A percentile compares a stretch with the other conserved stretches of the same genome.
phyloP scores from a whole-genome alignment of 2,797 vertebrate genomes.

The Acanthopagrus latus region DNA sequence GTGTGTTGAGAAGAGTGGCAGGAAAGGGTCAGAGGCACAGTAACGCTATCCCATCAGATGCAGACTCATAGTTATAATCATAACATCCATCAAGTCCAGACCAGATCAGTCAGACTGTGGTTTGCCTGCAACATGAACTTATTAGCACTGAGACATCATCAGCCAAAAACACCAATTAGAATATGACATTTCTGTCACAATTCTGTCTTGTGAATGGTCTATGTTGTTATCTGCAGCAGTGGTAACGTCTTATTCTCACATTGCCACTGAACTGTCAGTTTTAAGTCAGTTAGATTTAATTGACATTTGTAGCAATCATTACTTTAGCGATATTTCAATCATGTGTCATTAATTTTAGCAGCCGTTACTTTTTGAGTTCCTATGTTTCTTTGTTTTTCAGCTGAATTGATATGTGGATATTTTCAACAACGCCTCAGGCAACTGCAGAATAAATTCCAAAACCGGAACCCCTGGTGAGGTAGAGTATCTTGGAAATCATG shows the following conservation, averaged over 20 bases:
- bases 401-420: background rate
- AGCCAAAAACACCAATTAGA: background rate
- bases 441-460: background rate
- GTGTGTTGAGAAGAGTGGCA: constrained; percentile 11
- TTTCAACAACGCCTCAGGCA: background rate
- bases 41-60: constrained; percentile 30
- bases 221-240: background rate
- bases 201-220: background rate
- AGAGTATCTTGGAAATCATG: background rate
- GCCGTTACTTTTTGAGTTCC: too few relatives aligned
- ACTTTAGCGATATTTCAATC: too few relatives aligned
- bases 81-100: constrained; percentile 30
- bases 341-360: too few relatives aligned
- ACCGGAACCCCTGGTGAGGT: background rate
- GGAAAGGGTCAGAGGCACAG: constrained; percentile 23
- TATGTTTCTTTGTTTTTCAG: background rate
- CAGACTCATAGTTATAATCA: constrained; percentile 4
- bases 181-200: background rate
- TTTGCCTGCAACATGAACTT: background rate
- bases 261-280: background rate
- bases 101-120: constrained; percentile 11
- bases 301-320: too few relatives aligned
- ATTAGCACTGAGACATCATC: background rate
- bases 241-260: background rate
- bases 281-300: too few relatives aligned